phyloP scores from a whole-genome alignment of 2,888 invertebrate genomes.

The Cryptocephalus primarius region DNA sequence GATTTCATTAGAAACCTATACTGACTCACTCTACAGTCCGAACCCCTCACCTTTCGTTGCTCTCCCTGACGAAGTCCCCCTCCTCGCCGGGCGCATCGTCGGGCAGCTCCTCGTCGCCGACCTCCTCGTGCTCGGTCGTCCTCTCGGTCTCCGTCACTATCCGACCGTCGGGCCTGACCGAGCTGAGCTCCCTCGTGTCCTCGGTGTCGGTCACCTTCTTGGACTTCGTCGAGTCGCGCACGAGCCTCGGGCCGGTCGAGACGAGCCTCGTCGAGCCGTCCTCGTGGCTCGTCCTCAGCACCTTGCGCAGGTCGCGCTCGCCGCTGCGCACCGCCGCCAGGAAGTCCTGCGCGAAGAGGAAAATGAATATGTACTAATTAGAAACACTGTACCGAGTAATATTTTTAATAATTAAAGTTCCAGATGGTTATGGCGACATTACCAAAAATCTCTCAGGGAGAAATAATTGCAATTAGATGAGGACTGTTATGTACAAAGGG shows the following conservation, averaged over 20 bases:
- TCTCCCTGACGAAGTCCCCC: constrained; percentile 40
- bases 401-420: too few relatives aligned
- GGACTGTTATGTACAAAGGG: too few relatives aligned
- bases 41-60: constrained; percentile 34
- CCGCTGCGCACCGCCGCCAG: constrained; percentile 58
- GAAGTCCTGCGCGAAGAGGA: constrained; percentile 50
- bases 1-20: too few relatives aligned
- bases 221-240: constrained; percentile 65
- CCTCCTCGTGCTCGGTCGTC: constrained; percentile 74
- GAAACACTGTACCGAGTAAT: too few relatives aligned
- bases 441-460: too few relatives aligned
- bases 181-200: constrained; percentile 66
- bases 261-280: constrained; percentile 52
- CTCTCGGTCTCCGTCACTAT: constrained; percentile 76
- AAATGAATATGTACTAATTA: not conserved
- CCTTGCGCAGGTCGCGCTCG: constrained; percentile 58
- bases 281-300: constrained; percentile 40
- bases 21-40: too few relatives aligned
- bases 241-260: constrained; percentile 56
- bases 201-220: constrained; percentile 79
- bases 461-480: too few relatives aligned
- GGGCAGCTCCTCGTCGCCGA: constrained; percentile 68
- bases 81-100: constrained; percentile 44
- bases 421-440: too few relatives aligned
- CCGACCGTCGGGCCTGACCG: constrained; percentile 70